Conservation (phyloP, 1,140 invertebrate species). For the Atta texana region DNA sequence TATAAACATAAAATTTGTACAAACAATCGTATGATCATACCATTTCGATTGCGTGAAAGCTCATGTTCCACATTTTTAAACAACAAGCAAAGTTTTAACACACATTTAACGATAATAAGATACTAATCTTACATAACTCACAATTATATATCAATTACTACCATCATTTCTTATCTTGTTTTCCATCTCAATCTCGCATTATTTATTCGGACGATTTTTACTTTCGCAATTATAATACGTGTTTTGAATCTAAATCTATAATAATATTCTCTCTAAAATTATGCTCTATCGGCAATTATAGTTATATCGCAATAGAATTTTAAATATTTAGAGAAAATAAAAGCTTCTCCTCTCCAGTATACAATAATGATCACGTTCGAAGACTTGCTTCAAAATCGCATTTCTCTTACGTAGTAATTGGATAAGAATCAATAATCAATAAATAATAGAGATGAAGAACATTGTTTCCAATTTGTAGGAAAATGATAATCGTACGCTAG, state of each 20-base stretch:
- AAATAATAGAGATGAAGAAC: background rate
- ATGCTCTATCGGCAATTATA: conserved; percentile 41
- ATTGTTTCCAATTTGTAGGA: background rate
- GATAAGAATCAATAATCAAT: conserved; percentile 1
- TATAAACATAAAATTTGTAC: background rate
- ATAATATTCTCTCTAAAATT: conserved; percentile 28
- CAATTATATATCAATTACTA: conserved; percentile 45
- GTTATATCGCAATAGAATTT: conserved; percentile 26
- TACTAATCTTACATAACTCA: conserved; percentile 39
- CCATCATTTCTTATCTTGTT: conserved; percentile 17
- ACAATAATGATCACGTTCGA: conserved; percentile 20
- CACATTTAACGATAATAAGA: conserved; percentile 43
- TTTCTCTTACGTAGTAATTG: background rate
- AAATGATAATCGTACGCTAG: background rate
- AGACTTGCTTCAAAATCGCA: background rate
- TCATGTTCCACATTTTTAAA: conserved; percentile 17
- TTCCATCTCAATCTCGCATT: conserved; percentile 13
- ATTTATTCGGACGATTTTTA: conserved; percentile 34
- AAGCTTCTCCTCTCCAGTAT: background rate
- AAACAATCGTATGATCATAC: conserved; percentile 25
- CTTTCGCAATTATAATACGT: conserved; percentile 20
- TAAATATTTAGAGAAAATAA: conserved; percentile 39
- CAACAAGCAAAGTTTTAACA: conserved; percentile 25
- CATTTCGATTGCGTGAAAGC: conserved; percentile 6
- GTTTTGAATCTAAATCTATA: conserved; percentile 27